phyloP scores from a whole-genome alignment of 2,113 vertebrate genomes.

The Lipophrys pholis region DNA sequence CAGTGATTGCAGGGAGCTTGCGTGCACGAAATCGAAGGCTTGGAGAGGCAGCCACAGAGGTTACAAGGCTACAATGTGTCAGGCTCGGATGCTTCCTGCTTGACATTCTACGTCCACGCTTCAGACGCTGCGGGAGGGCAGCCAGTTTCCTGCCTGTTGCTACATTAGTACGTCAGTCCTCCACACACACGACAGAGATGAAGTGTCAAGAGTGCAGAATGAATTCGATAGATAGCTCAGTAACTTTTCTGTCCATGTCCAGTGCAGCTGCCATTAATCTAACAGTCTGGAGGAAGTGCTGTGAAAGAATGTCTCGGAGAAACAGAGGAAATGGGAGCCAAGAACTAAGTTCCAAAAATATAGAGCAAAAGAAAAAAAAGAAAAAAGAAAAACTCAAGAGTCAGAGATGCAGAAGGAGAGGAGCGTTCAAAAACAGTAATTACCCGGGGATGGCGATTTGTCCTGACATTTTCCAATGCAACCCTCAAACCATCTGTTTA shows the following conservation, averaged over 20 bases:
- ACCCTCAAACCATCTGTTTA: slow-evolving; percentile 83
- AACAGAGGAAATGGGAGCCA: neutral
- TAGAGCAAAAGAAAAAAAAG: slow-evolving; percentile 5
- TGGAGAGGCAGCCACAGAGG: slow-evolving; percentile 14
- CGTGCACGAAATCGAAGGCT: slow-evolving; percentile 17
- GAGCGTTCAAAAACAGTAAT: slow-evolving; percentile 71
- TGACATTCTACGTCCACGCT: slow-evolving; percentile 45
- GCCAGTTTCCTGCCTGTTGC: slow-evolving; percentile 35
- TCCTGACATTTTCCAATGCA: slow-evolving; percentile 84
- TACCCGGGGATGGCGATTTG: slow-evolving; percentile 80
- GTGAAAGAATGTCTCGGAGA: slow-evolving; percentile 22
- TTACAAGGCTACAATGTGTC: slow-evolving; percentile 34
- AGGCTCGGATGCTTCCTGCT: slow-evolving; percentile 38
- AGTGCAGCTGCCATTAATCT: slow-evolving; percentile 56
- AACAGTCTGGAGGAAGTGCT: slow-evolving; percentile 40
- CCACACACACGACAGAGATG: slow-evolving; percentile 5
- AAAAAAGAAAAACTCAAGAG: slow-evolving; percentile 33
- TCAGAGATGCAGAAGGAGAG: slow-evolving; percentile 53
- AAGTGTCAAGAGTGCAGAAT: slow-evolving; percentile 41
- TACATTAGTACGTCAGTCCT: slow-evolving; percentile 41
- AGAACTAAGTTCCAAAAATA: slow-evolving; percentile 39
- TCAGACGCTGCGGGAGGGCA: slow-evolving; percentile 18
- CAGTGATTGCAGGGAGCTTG: slow-evolving; percentile 2
- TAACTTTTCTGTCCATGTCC: slow-evolving; percentile 49
- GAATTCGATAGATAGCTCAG: slow-evolving; percentile 50